Evolutionary conservation across 2,888 invertebrate genomes (phyloP).

Genomic region (Deilephila elpenor): DNA sequence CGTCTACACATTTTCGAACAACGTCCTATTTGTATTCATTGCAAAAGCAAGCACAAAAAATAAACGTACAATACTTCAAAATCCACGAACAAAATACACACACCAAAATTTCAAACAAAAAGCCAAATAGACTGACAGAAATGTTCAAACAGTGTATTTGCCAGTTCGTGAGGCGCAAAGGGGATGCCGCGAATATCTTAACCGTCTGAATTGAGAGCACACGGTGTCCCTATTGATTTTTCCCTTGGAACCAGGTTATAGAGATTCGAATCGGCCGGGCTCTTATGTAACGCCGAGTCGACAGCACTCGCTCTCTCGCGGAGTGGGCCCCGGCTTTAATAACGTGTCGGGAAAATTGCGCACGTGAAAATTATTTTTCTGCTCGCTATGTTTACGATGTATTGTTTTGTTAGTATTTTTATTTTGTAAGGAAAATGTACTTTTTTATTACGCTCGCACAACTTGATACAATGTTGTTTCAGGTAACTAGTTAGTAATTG

Average conservation of each 20-base stretch:
- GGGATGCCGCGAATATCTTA: slow-evolving; percentile 14
- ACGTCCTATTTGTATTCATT: too few relatives aligned
- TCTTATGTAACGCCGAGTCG: slow-evolving; percentile 26
- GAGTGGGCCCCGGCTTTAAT: slow-evolving; percentile 18
- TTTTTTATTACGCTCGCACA: neutral
- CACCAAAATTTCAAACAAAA: neutral
- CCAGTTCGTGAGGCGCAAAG: slow-evolving; percentile 2
- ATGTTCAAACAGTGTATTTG: slow-evolving; percentile 16
- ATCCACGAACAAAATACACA: neutral
- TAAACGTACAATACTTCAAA: slow-evolving; percentile 10
- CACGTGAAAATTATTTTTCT: slow-evolving; percentile 10
- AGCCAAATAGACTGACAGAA: neutral
- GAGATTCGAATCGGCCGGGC: slow-evolving; percentile 18
- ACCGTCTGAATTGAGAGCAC: slow-evolving; percentile 15
- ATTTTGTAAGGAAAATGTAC: neutral
- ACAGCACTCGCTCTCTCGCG: slow-evolving; percentile 19
- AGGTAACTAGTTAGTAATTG: neutral
- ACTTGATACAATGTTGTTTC: neutral
- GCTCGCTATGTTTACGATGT: slow-evolving; percentile 1
- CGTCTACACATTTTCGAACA: too few relatives aligned
- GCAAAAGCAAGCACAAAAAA: neutral
- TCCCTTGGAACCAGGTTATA: slow-evolving; percentile 21
- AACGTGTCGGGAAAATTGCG: slow-evolving; percentile 19
- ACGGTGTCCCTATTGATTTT: slow-evolving; percentile 24
- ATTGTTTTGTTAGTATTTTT: slow-evolving; percentile 9